phyloP scores from a whole-genome alignment of 1,140 invertebrate genomes.

The Orius laevigatus region DNA sequence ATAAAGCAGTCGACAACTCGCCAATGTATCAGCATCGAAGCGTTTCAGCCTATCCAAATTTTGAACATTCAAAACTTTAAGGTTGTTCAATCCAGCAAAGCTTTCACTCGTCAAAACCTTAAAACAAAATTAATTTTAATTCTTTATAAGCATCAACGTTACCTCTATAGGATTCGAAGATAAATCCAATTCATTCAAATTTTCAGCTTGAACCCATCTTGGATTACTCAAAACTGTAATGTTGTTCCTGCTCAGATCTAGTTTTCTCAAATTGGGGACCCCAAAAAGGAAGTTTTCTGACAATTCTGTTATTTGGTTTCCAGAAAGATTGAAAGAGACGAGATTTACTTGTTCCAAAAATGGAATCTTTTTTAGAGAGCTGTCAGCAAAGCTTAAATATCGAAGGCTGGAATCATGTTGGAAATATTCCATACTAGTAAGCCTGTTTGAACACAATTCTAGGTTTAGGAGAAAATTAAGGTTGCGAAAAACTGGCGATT shows the following conservation, averaged over 20 bases:
- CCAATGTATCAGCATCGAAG: constrained; percentile 27
- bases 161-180: constrained; percentile 47
- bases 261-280: constrained; percentile 40
- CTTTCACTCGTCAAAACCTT: constrained; percentile 27
- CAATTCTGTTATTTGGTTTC: constrained; percentile 47
- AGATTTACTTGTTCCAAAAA: constrained; percentile 51
- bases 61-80: constrained; percentile 25
- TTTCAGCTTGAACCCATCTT: constrained; percentile 36
- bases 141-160: too few species aligned
- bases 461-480: constrained; percentile 56
- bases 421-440: constrained; percentile 70
- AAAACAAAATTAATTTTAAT: constrained; percentile 14
- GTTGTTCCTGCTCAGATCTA: constrained; percentile 49
- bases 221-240: constrained; percentile 43
- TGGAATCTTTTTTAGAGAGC: constrained; percentile 55
- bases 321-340: constrained; percentile 55
- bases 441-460: constrained; percentile 60
- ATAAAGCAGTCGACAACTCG: constrained; percentile 18
- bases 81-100: constrained; percentile 24
- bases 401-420: constrained; percentile 72
- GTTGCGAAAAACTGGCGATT: constrained; percentile 75
- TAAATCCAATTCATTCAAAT: constrained; percentile 42
- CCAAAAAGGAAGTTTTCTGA: constrained; percentile 43
- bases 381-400: constrained; percentile 52
- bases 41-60: constrained; percentile 24